Evolutionary conservation across 2,113 vertebrate genomes (phyloP), one percentile per base, ranked within the genome.

Genomic region (Cygnus buccinator): DNA sequence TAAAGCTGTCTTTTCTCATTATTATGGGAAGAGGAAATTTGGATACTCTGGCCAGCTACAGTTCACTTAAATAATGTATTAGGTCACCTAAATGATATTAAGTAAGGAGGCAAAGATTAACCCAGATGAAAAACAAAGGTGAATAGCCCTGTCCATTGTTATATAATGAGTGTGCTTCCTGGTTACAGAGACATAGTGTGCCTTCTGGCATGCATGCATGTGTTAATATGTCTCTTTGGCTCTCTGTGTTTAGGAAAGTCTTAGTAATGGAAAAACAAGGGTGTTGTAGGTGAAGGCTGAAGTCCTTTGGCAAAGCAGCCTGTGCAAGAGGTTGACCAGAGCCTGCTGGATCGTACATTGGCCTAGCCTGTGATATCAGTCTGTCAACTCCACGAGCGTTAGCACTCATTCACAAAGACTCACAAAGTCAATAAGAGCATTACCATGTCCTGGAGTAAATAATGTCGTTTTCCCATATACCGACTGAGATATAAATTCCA

Each of bases 181-280:
- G 95, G 90, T 81, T 87, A 43, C 76, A 72, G 88, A 93, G 65
- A 81, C 70, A 37, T 2, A 65, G 85, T 46, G 90, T 85, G 90
- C 90, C 92, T 97, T 37, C 92, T 95, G 95, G 93, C 88, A 14
- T 31, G 75, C 68, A 46, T 17, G 73, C 75, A 10, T 25, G 85
- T 78, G 89, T 61, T 91, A 90, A 72, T 84, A n/a, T 26, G 70
- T 65, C 85, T 95, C 94, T 84, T 62, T 93, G 95, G 95, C 95
- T 90, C 80, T 18, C 23, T 3, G 1, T 22, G 62, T 70, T 84
- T 86, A 91, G 94, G 95, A 93, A 94, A 95, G 52, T 46, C 83
- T 95, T 68, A 68, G 86, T 82, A 96, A 95, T 96, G 94, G 96
- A 96, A 96, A 97, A 95, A 92, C 70, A 93, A 89, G 92, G 92